phyloP scores from a whole-genome alignment of 1,140 invertebrate species.

The Pissodes strobi region DNA sequence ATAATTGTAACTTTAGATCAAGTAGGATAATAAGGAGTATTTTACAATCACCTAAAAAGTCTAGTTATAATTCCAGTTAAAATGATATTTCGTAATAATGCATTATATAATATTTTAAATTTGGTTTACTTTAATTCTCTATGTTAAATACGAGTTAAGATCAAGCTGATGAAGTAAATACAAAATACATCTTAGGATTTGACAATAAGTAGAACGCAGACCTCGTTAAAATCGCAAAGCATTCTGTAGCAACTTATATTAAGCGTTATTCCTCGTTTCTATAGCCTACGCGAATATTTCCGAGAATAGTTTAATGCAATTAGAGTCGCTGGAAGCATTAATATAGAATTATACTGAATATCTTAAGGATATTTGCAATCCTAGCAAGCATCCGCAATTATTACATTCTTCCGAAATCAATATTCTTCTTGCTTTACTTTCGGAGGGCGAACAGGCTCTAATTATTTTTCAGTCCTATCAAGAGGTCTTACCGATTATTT shows the following conservation, averaged over 20 bases:
- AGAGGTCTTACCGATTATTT: conserved; percentile 21
- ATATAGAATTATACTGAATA: conserved; percentile 17
- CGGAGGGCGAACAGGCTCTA: neutral
- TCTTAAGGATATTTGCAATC: conserved; percentile 20
- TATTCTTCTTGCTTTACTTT: conserved; percentile 10
- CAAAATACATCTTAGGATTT: too few relatives aligned
- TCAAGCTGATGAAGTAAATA: too few relatives aligned
- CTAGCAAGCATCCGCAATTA: conserved; percentile 20
- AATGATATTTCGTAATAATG: too few relatives aligned
- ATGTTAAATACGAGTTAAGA: too few relatives aligned
- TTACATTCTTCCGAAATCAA: conserved; percentile 11
- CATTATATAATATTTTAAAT: too few relatives aligned
- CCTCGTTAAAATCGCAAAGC: too few relatives aligned
- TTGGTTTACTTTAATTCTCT: too few relatives aligned
- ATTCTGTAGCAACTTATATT: conserved; percentile 13
- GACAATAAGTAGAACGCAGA: too few relatives aligned
- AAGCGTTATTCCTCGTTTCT: conserved; percentile 2
- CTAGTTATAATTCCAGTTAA: too few relatives aligned
- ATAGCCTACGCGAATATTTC: conserved; percentile 10
- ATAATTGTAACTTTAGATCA: too few relatives aligned
- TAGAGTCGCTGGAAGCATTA: conserved; percentile 16
- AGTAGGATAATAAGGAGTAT: too few relatives aligned
- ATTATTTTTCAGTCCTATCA: conserved; percentile 18
- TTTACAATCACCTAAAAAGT: too few relatives aligned
- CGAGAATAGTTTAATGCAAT: conserved; percentile 21